Percentiles rank a stretch among this genome's conserved stretches.
Evolutionary conservation across 2,888 invertebrate species (phyloP).

Genomic region (Nudaria mundana): DNA sequence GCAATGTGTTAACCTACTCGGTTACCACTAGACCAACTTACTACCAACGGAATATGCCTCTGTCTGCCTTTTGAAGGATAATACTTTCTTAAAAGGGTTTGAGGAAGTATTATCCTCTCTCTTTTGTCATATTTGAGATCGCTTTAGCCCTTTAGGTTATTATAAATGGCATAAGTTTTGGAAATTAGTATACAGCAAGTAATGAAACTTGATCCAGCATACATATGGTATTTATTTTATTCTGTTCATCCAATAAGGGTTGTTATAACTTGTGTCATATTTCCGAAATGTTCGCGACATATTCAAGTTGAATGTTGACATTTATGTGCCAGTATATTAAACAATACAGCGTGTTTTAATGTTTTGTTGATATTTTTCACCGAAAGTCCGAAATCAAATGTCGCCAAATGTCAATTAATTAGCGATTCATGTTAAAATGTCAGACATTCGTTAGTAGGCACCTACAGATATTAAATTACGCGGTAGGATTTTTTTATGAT

Average conservation of each 20-base stretch:
- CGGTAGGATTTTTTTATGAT: no score
- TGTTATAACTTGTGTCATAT: constrained; percentile 77
- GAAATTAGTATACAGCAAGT: constrained; percentile 63
- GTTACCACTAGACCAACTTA: no score
- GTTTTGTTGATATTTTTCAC: constrained; percentile 46
- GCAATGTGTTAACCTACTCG: no score
- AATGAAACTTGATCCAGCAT: constrained; percentile 67
- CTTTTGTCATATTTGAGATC: constrained; percentile 4
- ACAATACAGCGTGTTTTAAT: constrained; percentile 65
- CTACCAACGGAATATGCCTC: no score
- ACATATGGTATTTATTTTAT: constrained; percentile 77
- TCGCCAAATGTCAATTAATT: constrained; percentile 46
- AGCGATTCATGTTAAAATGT: constrained; percentile 40
- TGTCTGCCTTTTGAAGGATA: no score
- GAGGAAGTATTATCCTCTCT: no score
- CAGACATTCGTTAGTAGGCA: constrained; percentile 36
- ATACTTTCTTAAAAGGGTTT: no score
- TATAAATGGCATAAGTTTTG: constrained; percentile 29
- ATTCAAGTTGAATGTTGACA: constrained; percentile 72
- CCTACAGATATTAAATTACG: no score
- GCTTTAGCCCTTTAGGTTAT: constrained; percentile 31
- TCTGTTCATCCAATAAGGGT: constrained; percentile 65
- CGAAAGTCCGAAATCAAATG: constrained; percentile 52
- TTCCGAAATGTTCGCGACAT: constrained; percentile 54
- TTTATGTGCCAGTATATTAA: constrained; percentile 68